Evolutionary conservation across 1,140 invertebrate species (phyloP).

Genomic region (Leptinotarsa texana): DNA sequence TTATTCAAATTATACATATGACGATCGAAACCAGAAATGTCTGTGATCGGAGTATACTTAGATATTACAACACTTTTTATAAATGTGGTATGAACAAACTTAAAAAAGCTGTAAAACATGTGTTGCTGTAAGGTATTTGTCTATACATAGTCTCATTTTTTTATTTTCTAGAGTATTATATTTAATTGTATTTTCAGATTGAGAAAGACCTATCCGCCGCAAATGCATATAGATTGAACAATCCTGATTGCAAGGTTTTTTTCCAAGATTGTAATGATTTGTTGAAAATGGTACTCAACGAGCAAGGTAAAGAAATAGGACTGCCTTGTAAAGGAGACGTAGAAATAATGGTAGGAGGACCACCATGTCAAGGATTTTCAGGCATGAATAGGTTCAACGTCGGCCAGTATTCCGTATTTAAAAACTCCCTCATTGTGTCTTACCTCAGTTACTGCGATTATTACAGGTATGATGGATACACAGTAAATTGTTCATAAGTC

Average conservation of each 20-base stretch:
- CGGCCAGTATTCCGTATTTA: slow-evolving; percentile 84
- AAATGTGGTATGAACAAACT: too few species aligned
- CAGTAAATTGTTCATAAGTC: too few species aligned
- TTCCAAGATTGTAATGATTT: slow-evolving; percentile 81
- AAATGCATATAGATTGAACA: slow-evolving; percentile 79
- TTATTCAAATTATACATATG: too few species aligned
- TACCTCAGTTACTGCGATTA: slow-evolving; percentile 86
- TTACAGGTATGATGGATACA: slow-evolving; percentile 61
- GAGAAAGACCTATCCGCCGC: slow-evolving; percentile 80
- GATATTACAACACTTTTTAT: too few species aligned
- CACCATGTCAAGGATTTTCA: slow-evolving; percentile 91
- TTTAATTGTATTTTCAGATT: slow-evolving; percentile 55
- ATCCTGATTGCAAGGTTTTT: slow-evolving; percentile 75
- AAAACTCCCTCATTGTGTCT: slow-evolving; percentile 84
- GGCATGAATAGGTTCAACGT: slow-evolving; percentile 90
- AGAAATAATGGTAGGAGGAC: slow-evolving; percentile 83
- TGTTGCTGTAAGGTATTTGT: too few species aligned
- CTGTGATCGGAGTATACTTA: too few species aligned
- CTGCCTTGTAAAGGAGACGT: slow-evolving; percentile 81
- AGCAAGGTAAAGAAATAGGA: slow-evolving; percentile 60
- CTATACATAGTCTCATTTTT: too few species aligned
- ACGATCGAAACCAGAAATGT: too few species aligned
- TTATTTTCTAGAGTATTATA: too few species aligned
- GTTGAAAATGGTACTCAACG: slow-evolving; percentile 68
- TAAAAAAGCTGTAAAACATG: too few species aligned